Evolutionary conservation across 2,888 invertebrate genomes (phyloP), one percentile per base, ranked within the genome.

Genomic region (Priocnemis perturbator): DNA sequence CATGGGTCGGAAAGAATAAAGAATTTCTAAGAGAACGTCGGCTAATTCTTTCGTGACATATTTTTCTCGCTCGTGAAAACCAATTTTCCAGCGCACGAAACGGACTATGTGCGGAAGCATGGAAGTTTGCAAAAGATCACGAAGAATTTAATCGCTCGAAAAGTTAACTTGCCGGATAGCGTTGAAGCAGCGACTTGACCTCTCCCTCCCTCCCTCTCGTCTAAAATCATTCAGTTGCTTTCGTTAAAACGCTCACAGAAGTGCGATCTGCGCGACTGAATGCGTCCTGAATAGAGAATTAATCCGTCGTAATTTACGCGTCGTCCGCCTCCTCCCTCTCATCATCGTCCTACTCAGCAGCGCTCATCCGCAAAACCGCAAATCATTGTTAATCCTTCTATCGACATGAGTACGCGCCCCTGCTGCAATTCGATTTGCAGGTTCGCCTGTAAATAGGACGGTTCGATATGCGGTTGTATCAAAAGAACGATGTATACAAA

Each of bases 301-400:
- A 76, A 69, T 74, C 50, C 57, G 69, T 67, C 47, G 66, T 64
- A 66, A 71, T 71, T 73, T 69, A 60, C 67, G 69, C 67, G 58
- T 69, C 63, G 64, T 37, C 44, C 44, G n/a, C 17, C 26, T 11
- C 9, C 17, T 15, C 30, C 17, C 9, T 17, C n/a, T 30, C 23
- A 53, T 26, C 26, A 30, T 30, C 50, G 2, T 20, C 57, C 20
- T 14, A 15, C 37, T 37, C 37, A 37, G 37, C 4, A 47, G 37
- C 48, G 20, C 26, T 53, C 64, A 67, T 60, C 61, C 23, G 58
- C 60, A n/a, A 3, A 53, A 58, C 74, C 69, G 63, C 71, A 69
- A 74, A 74, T 69, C 66, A 67, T 69, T 73, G 73, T 67, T 74
- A 74, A 74, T 69, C 73, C 67, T 64, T 67, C 57, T 45, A 69